Evolutionary conservation across 2,113 vertebrate species (phyloP), one percentile per base, ranked within the genome.

Genomic region (Pangasianodon gigas): DNA sequence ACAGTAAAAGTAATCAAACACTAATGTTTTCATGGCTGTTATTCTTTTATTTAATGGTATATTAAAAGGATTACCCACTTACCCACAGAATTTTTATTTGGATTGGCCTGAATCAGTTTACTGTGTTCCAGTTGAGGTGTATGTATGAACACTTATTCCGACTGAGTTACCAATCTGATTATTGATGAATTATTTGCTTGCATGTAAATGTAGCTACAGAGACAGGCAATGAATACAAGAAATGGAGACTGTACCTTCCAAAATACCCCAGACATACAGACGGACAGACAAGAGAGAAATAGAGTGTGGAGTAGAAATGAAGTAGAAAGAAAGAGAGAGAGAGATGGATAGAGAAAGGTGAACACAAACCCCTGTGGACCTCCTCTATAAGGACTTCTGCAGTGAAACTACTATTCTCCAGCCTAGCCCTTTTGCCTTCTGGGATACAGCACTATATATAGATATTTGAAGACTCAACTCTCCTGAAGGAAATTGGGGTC

Each of bases 391-490:
- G 67, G 56, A 77, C 14, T 65, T 48, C 19, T 81, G 79, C 51
- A 83, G 77, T 51, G 52, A 37, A 65, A 87, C 84, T 58, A 80
- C 87, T 89, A 52, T 37, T 89, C 90, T 75, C 85, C 71, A 81
- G 67, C 81, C 86, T 88, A 86, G 79, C 81, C 29, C 65, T 56
- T 44, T 41, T 48, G 79, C 80, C 85, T 85, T 87, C 60, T 82
- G 90, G 80, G 85, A 91, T 91, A 67, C 46, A 54, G 88, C 44
- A 83, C 46, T 83, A 87, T 89, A 84, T 37, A 60, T 56, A 75
- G 80, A 81, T 84, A 85, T 84, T 87, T 56, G 75, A 89, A 65
- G 83, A 62, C 90, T 88, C 10, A 44, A 52, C 37, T 71, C 54
- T 81, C 58, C 65, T 89, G 29, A 86, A 83, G 37, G 87, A 89